A percentile compares a stretch with the other conserved stretches of the same genome.
These are phyloP conservation scores for Cryptus armator DNA, from an alignment of 2,888 invertebrate genomes.

Conservation along the genomic window DNA sequence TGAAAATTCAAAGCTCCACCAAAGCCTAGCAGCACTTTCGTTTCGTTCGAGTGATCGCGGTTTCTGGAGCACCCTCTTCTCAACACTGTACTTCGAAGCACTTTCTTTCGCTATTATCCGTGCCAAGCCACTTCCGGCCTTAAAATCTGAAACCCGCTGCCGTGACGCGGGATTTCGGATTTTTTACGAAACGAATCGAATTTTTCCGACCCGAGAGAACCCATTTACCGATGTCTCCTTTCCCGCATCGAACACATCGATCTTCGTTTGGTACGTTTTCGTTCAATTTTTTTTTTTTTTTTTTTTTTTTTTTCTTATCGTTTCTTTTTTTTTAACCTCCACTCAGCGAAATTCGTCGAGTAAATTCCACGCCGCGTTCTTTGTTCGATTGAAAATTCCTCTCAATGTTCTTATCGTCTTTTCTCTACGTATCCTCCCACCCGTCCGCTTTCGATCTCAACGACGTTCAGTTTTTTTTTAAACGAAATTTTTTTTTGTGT, in stretches of 20 bases:
- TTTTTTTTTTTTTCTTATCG: conserved; percentile 1
- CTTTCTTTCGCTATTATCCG: conserved; percentile 11
- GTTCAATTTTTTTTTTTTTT: conserved; percentile 7
- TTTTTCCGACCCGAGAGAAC: neutral
- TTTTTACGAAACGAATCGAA: neutral
- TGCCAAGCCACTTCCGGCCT: neutral
- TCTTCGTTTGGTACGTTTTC: neutral
- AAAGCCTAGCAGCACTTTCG: neutral
- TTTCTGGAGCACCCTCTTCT: neutral
- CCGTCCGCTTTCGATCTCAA: neutral
- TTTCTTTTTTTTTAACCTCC: neutral
- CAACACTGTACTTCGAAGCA: conserved; percentile 1
- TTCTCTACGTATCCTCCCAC: neutral
- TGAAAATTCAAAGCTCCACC: neutral
- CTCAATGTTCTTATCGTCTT: conserved; percentile 3
- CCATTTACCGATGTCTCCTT: neutral
- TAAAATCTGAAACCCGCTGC: neutral
- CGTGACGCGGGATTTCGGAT: neutral
- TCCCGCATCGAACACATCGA: neutral
- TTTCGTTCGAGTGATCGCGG: neutral
- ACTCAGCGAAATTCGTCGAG: conserved; percentile 25
- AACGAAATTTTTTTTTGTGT: neutral
- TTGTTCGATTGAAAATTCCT: conserved; percentile 23
- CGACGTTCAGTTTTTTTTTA: neutral
- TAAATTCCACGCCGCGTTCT: neutral